Conservation (phyloP, 2,888 invertebrate species). For the Phoronis australis region DNA sequence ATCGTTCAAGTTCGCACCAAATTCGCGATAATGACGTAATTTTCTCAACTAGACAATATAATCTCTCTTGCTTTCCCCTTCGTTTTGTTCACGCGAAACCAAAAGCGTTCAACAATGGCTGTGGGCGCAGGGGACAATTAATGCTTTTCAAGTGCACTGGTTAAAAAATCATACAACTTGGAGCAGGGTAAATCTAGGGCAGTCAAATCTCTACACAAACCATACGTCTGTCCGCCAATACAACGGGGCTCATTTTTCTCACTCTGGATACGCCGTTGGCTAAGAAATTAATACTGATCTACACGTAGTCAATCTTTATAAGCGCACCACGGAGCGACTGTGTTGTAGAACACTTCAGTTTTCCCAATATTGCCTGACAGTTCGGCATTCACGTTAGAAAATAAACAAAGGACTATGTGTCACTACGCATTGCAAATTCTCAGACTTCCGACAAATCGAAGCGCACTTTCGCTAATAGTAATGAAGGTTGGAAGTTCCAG, state of each 20-base stretch:
- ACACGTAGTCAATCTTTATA: constrained; percentile 15
- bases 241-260: constrained; percentile 12
- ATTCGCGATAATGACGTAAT: constrained; percentile 14
- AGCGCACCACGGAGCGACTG: constrained; percentile 9
- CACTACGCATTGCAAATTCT: too few species aligned
- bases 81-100: constrained; percentile 14
- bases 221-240: constrained; percentile 17
- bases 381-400: too few species aligned
- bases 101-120: constrained; percentile 12
- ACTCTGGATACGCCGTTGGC: constrained; percentile 11
- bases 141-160: constrained; percentile 8
- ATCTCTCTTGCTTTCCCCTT: constrained; percentile 8
- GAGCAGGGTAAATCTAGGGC: constrained; percentile 12
- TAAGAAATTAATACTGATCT: too few species aligned
- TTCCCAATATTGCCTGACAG: too few species aligned
- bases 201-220: constrained; percentile 1
- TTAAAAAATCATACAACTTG: constrained; percentile 11
- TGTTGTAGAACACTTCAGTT: constrained; percentile 1
- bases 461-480: too few species aligned
- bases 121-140: constrained; percentile 13
- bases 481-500: too few species aligned
- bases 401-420: too few species aligned
- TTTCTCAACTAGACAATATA: constrained; percentile 13
- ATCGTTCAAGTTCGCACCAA: constrained; percentile 9
- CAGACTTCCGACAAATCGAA: too few species aligned